These are phyloP conservation scores for Drosophila neonasuta DNA, from an alignment of 2,888 invertebrate genomes.

Conservation along the genomic window DNA sequence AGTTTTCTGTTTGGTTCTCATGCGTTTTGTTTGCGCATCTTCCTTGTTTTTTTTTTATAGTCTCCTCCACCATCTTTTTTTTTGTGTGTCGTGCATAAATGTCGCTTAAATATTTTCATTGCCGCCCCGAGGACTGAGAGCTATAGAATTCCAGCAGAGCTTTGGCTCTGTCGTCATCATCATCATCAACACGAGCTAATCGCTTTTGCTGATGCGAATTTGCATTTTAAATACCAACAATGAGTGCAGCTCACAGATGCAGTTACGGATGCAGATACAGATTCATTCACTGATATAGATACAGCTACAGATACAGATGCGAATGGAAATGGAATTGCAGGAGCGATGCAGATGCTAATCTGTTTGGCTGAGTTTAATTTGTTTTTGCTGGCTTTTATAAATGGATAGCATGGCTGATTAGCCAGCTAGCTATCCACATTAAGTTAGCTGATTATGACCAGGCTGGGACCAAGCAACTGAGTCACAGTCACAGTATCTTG, in stretches of 20 bases:
- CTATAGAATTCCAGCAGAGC: not conserved
- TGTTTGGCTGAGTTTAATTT: constrained; percentile 47
- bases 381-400: constrained; percentile 62
- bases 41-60: constrained; percentile 38
- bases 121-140: constrained; percentile 37
- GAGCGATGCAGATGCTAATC: constrained; percentile 18
- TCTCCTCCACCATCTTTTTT: constrained; percentile 18
- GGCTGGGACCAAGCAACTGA: not conserved
- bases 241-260: constrained; percentile 35
- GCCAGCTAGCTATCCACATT: constrained; percentile 50
- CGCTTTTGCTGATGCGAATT: constrained; percentile 69
- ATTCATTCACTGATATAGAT: constrained; percentile 17
- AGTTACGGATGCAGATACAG: constrained; percentile 10
- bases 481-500: constrained; percentile 5
- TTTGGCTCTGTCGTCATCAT: constrained; percentile 8
- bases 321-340: too few relatives aligned
- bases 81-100: constrained; percentile 52
- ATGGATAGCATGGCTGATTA: constrained; percentile 67
- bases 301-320: constrained; percentile 6
- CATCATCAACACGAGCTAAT: constrained; percentile 61
- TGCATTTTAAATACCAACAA: constrained; percentile 64
- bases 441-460: constrained; percentile 65
- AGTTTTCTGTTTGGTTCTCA: constrained; percentile 51
- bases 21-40: constrained; percentile 46
- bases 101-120: constrained; percentile 78